Evolutionary conservation across 2,797 vertebrate genomes (phyloP).

Genomic region (Notamacropus eugenii): DNA sequence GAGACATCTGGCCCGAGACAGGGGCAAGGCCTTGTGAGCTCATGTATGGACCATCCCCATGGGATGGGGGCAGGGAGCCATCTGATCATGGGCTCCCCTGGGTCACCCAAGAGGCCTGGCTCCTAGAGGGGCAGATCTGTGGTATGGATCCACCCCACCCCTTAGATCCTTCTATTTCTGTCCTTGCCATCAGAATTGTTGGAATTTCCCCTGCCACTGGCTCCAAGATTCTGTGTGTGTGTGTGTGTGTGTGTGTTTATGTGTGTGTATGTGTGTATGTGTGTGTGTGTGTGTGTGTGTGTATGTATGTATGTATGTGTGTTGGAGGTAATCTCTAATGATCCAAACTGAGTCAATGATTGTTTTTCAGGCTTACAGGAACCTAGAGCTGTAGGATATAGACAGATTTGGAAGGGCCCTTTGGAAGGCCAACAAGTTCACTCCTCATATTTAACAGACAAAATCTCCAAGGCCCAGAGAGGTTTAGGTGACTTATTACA

Average conservation of each 20-base stretch:
- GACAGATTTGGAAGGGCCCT: background rate
- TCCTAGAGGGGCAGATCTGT: background rate
- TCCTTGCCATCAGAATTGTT: background rate
- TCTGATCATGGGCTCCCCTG: background rate
- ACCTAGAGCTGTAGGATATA: background rate
- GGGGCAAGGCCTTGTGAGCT: background rate
- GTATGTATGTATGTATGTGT: no score
- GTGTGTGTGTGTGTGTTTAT: no score
- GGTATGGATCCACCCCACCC: no score
- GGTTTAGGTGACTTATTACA: background rate
- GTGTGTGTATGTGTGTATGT: no score
- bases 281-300: no score
- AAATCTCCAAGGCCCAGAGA: background rate
- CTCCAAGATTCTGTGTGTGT: background rate
- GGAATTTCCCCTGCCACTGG: background rate
- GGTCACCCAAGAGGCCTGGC: background rate
- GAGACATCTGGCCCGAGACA: background rate
- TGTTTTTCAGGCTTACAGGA: background rate
- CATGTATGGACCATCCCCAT: background rate
- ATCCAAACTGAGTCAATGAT: background rate
- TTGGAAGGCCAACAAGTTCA: no score
- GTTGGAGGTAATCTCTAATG: background rate
- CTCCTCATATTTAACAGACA: background rate
- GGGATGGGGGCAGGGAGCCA: background rate
- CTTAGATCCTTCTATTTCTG: background rate